Percentiles rank a stretch among this genome's conserved stretches.
Conservation (phyloP, 1,140 invertebrate species). For the Eurosta solidaginis region DNA sequence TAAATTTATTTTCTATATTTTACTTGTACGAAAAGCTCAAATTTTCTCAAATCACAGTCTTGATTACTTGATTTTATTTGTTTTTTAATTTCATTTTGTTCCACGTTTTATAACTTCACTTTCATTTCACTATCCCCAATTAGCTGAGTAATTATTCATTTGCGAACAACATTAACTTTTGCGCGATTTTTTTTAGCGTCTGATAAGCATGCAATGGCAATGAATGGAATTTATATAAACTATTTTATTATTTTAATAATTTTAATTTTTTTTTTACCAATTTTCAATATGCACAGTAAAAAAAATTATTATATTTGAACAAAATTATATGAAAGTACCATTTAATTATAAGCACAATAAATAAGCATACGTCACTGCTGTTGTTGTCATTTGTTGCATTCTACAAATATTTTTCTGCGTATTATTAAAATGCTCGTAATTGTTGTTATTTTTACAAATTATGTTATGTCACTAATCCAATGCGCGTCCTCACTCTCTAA, state of each 20-base stretch:
- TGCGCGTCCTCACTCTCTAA: constrained; percentile 57
- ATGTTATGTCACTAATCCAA: not conserved
- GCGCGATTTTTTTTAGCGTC: not conserved
- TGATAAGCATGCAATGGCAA: not conserved
- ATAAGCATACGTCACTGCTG: not conserved
- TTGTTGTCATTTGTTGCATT: not conserved
- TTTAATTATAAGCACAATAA: too few relatives aligned
- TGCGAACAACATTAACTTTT: not conserved
- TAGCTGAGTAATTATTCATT: not conserved
- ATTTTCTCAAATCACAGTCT: too few relatives aligned
- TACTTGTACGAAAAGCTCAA: too few relatives aligned
- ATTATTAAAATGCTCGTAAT: not conserved
- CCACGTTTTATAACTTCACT: not conserved
- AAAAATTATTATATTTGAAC: not conserved
- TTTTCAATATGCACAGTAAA: not conserved
- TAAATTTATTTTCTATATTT: too few relatives aligned
- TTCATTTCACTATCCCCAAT: not conserved
- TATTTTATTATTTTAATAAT: not conserved
- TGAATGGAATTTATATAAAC: not conserved
- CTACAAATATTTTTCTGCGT: not conserved
- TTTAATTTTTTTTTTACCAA: not conserved
- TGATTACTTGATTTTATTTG: not conserved
- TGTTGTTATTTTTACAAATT: not conserved
- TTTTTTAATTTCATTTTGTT: not conserved
- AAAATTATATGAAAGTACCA: too few relatives aligned